Conservation (phyloP, 2,888 invertebrate genomes). For the Ctena decussata region DNA sequence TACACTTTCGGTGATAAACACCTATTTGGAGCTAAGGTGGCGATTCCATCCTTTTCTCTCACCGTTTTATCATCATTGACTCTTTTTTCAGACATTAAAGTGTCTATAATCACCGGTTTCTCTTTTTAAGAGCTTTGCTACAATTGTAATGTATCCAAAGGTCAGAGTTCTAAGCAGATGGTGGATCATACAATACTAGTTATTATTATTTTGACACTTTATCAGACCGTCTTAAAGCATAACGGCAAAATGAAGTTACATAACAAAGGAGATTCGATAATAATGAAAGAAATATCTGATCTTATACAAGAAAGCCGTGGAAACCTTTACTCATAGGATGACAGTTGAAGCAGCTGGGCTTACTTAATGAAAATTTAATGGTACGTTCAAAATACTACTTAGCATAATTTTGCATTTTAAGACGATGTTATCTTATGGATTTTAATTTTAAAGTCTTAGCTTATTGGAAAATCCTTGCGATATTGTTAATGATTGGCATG, state of each 20-base stretch:
- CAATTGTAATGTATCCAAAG: background rate
- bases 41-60: background rate
- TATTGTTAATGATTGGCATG: too few species aligned
- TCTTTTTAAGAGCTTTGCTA: background rate
- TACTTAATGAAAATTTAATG: slow-evolving; percentile 9
- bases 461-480: background rate
- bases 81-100: slow-evolving; percentile 9
- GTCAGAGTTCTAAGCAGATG: slow-evolving; percentile 6
- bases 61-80: background rate
- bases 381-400: background rate
- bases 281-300: slow-evolving; percentile 7
- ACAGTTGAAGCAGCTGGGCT: slow-evolving; percentile 1
- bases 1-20: background rate
- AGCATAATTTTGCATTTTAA: slow-evolving; percentile 10
- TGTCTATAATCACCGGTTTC: background rate
- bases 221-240: slow-evolving; percentile 1
- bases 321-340: background rate
- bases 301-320: background rate
- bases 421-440: background rate
- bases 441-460: background rate
- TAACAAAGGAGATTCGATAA: background rate
- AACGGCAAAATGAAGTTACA: slow-evolving; percentile 10
- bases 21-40: background rate
- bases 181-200: background rate
- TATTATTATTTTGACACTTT: slow-evolving; percentile 14